These are phyloP conservation scores for Phaethornis superciliosus DNA, from an alignment of 2,113 vertebrate species.

Conservation along the genomic window DNA sequence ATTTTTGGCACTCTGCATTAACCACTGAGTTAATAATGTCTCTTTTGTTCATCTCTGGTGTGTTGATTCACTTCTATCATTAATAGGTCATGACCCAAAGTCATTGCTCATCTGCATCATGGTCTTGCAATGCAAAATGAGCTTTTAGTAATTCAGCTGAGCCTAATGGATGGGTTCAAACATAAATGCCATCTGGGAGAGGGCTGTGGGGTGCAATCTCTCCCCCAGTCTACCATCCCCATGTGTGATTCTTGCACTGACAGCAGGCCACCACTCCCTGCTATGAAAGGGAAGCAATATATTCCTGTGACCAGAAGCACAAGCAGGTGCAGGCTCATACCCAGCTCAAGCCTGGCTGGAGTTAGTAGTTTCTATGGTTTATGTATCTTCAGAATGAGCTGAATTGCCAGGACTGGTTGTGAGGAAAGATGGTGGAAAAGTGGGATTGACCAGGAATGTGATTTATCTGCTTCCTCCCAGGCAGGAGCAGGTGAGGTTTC, in stretches of 20 bases:
- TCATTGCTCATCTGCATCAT: slow-evolving; percentile 16
- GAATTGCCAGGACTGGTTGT: background rate
- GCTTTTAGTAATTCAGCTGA: slow-evolving; percentile 19
- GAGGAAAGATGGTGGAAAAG: background rate
- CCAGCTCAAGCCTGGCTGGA: background rate
- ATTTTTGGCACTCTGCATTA: slow-evolving; percentile 24
- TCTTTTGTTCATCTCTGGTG: slow-evolving; percentile 8
- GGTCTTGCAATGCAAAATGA: background rate
- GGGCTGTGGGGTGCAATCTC: background rate
- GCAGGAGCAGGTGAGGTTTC: background rate
- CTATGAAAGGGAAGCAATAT: background rate
- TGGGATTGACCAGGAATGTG: background rate
- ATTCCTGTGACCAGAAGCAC: background rate
- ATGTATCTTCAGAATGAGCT: background rate
- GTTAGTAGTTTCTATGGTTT: background rate
- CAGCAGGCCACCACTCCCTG: background rate
- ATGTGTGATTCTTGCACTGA: background rate
- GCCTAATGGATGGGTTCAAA: background rate
- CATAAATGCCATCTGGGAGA: background rate
- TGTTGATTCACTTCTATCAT: background rate
- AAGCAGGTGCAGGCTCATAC: fast-evolving
- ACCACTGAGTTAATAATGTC: slow-evolving; percentile 14
- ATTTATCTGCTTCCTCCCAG: background rate
- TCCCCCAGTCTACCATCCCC: background rate
- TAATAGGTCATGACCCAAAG: background rate